Conservation (phyloP, 2,113 vertebrate species). For the Apeltes quadracus region DNA sequence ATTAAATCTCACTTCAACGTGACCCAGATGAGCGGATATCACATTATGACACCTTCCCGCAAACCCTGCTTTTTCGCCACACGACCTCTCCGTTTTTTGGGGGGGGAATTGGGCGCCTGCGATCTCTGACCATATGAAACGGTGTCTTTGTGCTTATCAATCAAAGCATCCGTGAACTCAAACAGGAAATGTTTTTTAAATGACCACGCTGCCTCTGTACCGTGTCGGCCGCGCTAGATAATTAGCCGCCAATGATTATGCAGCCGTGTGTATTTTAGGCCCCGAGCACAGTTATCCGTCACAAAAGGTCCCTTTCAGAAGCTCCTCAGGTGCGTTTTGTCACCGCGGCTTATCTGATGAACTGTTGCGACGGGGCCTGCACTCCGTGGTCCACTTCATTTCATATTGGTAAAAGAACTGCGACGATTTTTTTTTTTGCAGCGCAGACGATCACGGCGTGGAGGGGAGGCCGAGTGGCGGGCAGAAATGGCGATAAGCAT, state of each 20-base stretch:
- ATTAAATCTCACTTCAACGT: slow-evolving; percentile 3
- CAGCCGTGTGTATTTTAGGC: slow-evolving; percentile 64
- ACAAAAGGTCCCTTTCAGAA: slow-evolving; percentile 61
- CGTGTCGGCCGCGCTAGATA: slow-evolving; percentile 62
- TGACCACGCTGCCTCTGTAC: slow-evolving; percentile 64
- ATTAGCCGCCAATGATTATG: slow-evolving; percentile 75
- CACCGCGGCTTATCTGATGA: slow-evolving; percentile 55
- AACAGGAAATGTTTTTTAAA: slow-evolving; percentile 78
- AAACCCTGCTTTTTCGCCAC: slow-evolving; percentile 8
- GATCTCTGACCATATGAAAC: slow-evolving; percentile 45
- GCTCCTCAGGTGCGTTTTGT: slow-evolving; percentile 59
- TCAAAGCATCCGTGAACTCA: slow-evolving; percentile 59
- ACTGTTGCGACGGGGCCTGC: slow-evolving; percentile 12
- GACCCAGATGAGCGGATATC: slow-evolving; percentile 27
- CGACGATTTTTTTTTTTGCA: no score
- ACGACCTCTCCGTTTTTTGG: slow-evolving; percentile 24
- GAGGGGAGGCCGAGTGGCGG: slow-evolving; percentile 62
- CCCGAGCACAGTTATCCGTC: slow-evolving; percentile 48
- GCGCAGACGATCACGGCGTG: slow-evolving; percentile 20
- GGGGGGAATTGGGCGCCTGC: slow-evolving; percentile 4
- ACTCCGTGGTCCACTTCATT: slow-evolving; percentile 51
- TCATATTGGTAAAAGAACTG: slow-evolving; percentile 48
- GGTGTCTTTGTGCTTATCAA: slow-evolving; percentile 72
- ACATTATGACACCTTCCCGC: slow-evolving; percentile 34
- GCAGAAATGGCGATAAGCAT: slow-evolving; percentile 67